Evolutionary conservation across 2,113 vertebrate species (phyloP).

Genomic region (Dipodomys stephensi): DNA sequence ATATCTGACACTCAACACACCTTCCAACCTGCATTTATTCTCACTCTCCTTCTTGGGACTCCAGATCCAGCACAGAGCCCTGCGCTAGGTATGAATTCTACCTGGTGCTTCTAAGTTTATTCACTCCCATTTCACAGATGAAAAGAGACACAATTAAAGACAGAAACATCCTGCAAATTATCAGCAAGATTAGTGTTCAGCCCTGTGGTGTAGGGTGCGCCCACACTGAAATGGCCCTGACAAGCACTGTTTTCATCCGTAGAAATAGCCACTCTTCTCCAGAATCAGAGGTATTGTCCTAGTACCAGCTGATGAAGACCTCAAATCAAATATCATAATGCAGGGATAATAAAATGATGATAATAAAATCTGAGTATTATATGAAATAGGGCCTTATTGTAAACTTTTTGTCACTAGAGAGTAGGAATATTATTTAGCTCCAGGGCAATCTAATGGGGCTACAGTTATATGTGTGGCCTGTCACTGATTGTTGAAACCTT

Average conservation of each 20-base stretch:
- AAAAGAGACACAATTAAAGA: slow-evolving; percentile 12
- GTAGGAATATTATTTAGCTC: not conserved
- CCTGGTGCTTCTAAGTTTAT: not conserved
- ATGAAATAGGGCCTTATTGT: not conserved
- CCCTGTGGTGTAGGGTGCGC: not conserved
- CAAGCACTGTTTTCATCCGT: slow-evolving; percentile 5
- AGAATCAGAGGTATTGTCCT: slow-evolving; percentile 11
- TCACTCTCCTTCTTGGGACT: not conserved
- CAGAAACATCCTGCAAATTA: not conserved
- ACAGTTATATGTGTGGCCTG: not conserved
- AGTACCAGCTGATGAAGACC: not conserved
- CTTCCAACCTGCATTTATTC: not conserved
- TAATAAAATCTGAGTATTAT: not conserved
- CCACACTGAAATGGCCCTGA: not conserved
- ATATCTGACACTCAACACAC: not conserved
- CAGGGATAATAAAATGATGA: not conserved
- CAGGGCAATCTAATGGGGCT: not conserved
- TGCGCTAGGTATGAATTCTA: not conserved
- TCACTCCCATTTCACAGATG: slow-evolving; percentile 2
- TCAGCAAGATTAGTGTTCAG: not conserved
- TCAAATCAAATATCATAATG: not conserved
- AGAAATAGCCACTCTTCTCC: slow-evolving; percentile 45
- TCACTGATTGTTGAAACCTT: not conserved
- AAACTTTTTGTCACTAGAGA: not conserved
- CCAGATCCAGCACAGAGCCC: not conserved